Conservation (phyloP, 2,113 vertebrate species). For the Spermophilus dauricus region DNA sequence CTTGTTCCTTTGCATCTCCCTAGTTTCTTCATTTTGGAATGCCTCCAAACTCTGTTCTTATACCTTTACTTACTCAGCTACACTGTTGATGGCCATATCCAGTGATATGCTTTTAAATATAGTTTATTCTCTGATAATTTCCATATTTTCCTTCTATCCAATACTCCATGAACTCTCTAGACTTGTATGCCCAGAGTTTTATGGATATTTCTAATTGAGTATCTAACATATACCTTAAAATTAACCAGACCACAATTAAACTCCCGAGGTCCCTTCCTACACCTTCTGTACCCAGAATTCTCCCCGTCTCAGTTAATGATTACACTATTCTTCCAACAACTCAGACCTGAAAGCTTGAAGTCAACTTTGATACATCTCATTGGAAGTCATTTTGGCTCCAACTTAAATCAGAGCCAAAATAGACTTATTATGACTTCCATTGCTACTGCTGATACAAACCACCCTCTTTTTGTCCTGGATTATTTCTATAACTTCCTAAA, state of each 20-base stretch:
- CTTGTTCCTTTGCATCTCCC: neutral
- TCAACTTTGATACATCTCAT: neutral
- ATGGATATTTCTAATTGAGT: neutral
- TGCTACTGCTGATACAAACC: neutral
- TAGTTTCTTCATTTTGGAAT: neutral
- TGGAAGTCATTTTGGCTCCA: neutral
- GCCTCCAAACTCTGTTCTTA: neutral
- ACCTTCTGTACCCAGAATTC: neutral
- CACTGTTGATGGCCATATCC: neutral
- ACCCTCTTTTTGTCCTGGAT: neutral
- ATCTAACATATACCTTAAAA: neutral
- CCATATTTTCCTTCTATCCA: neutral
- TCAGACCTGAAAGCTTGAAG: neutral
- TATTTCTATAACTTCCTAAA: neutral
- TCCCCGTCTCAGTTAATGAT: neutral
- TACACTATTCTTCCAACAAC: neutral
- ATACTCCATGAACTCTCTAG: neutral
- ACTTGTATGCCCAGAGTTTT: neutral
- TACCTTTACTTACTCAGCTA: neutral
- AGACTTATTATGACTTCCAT: neutral
- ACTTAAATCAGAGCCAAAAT: neutral
- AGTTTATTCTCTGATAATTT: neutral
- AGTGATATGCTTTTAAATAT: neutral
- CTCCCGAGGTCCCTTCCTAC: neutral
- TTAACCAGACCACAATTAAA: neutral